Conservation (phyloP, 2,888 invertebrate species). For the Nineta flava region DNA sequence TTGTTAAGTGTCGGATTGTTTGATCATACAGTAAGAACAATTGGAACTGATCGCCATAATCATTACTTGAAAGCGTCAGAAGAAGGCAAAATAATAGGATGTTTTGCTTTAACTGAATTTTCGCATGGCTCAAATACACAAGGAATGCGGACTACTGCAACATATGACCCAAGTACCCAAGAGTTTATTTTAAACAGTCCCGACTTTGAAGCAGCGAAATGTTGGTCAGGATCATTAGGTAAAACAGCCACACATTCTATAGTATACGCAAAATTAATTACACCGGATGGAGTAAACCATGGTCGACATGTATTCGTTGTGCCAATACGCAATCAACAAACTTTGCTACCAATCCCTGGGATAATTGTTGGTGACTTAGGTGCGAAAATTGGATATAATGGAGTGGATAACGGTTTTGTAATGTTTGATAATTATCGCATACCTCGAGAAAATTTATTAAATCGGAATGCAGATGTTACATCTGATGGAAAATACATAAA, state of each 20-base stretch:
- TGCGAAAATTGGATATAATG: constrained; percentile 80
- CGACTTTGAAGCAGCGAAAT: constrained; percentile 61
- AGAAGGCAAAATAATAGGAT: constrained; percentile 36
- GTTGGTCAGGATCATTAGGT: constrained; percentile 72
- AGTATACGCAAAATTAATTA: constrained; percentile 76
- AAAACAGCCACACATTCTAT: constrained; percentile 74
- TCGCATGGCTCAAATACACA: constrained; percentile 83
- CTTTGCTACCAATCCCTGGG: constrained; percentile 56
- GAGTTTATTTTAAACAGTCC: constrained; percentile 61
- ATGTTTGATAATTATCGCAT: constrained; percentile 68
- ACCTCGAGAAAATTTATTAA: constrained; percentile 62
- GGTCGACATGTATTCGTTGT: constrained; percentile 84
- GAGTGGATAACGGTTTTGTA: constrained; percentile 81
- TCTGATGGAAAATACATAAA: constrained; percentile 68
- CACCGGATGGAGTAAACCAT: constrained; percentile 58
- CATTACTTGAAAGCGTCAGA: constrained; percentile 32
- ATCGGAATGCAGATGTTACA: constrained; percentile 74
- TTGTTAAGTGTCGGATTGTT: constrained; percentile 50
- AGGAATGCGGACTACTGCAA: constrained; percentile 73
- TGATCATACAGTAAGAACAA: constrained; percentile 41
- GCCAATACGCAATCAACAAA: constrained; percentile 61
- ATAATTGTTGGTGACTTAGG: constrained; percentile 85
- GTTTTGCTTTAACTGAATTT: constrained; percentile 79
- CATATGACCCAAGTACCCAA: constrained; percentile 53
- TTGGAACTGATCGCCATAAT: constrained; percentile 47